A percentile compares a stretch with the other conserved stretches of the same genome.
phyloP scores from a whole-genome alignment of 2,797 vertebrate species.

The Kryptolebias ocellatus region DNA sequence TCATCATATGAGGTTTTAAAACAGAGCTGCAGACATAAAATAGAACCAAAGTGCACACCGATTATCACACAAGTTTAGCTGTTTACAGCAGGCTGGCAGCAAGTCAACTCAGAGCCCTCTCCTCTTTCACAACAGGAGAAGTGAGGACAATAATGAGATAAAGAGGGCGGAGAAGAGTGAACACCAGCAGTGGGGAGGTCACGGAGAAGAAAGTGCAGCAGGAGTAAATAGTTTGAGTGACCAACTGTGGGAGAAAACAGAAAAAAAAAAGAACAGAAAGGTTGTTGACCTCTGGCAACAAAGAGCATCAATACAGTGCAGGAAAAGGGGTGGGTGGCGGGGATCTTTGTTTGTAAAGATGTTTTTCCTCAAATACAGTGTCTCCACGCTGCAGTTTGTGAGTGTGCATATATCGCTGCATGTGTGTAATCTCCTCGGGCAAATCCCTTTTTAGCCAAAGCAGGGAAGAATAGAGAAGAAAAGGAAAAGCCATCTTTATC shows the following conservation, averaged over 20 bases:
- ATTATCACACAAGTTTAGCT: constrained; percentile 27
- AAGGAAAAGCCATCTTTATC: constrained; percentile 86
- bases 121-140: constrained; percentile 45
- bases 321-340: constrained; percentile 12
- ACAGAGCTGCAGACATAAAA: constrained; percentile 10
- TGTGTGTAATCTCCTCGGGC: constrained; percentile 81
- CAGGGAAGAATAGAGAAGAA: constrained; percentile 83
- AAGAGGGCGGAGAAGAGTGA: constrained; percentile 17
- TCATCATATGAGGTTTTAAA: constrained; percentile 5
- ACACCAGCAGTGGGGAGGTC: constrained; percentile 7
- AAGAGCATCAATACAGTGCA: constrained; percentile 57
- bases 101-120: constrained; percentile 41
- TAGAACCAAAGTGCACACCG: constrained; percentile 27
- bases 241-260: constrained; percentile 48
- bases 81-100: constrained; percentile 26
- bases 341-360: constrained; percentile 76
- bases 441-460: constrained; percentile 85
- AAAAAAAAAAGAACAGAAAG: constrained; percentile 50
- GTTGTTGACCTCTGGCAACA: constrained; percentile 74
- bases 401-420: constrained; percentile 39
- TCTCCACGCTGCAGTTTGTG: constrained; percentile 57
- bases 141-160: constrained; percentile 38
- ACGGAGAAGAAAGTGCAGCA: constrained; percentile 4
- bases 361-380: constrained; percentile 78
- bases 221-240: constrained; percentile 25